Conservation (phyloP, 2,113 vertebrate genomes). For the Mesembrinibis cayennensis region DNA sequence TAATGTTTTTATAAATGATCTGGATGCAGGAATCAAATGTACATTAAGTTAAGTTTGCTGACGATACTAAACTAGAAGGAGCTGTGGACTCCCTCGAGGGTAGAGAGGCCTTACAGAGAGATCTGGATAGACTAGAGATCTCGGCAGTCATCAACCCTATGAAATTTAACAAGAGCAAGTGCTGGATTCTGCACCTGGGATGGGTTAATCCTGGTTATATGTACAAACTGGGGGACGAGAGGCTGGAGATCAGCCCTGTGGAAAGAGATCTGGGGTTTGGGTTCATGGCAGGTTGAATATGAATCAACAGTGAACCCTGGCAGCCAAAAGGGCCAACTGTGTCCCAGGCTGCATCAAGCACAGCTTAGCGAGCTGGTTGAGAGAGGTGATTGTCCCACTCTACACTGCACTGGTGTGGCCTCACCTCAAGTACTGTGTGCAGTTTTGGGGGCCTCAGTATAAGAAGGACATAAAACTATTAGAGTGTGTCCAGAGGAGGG, state of each 20-base stretch:
- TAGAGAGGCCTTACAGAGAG: not conserved
- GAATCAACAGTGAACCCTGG: not conserved
- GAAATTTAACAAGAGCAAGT: not conserved
- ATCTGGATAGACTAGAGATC: not conserved
- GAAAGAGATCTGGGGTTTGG: not conserved
- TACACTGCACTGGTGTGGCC: not conserved
- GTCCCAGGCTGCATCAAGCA: not conserved
- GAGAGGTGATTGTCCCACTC: not conserved
- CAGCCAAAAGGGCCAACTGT: not conserved
- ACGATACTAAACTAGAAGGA: not conserved
- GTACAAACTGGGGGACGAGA: not conserved
- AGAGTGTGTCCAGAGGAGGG: not conserved
- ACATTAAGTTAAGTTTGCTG: not conserved
- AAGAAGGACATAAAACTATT: not conserved
- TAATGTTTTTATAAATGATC: not conserved
- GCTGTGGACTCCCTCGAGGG: not conserved
- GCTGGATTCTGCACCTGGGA: not conserved
- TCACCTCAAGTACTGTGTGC: not conserved
- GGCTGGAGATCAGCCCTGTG: not conserved
- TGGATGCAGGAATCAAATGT: not conserved
- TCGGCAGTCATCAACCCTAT: not conserved
- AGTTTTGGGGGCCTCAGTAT: not conserved
- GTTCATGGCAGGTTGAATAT: not conserved
- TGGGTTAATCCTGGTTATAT: not conserved
- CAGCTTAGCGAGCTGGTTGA: not conserved